These are phyloP conservation scores for Pseudomugil gertrudae DNA, from an alignment of 2,797 vertebrate species.

Conservation along the genomic window DNA sequence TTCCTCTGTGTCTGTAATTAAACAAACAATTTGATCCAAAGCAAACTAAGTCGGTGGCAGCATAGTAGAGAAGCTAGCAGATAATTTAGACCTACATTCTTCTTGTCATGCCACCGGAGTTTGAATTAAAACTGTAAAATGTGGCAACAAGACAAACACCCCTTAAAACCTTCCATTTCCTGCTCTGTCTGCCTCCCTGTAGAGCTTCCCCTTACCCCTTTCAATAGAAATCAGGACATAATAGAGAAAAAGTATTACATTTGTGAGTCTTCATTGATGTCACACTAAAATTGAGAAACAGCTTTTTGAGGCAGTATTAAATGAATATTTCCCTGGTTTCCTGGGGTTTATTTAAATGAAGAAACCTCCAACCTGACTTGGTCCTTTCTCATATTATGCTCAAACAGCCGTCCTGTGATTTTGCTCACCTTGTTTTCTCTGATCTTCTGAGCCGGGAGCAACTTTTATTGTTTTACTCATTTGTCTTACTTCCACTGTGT, in stretches of 20 bases:
- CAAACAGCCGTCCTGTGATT: constrained; percentile 45
- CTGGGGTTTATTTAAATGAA: constrained; percentile 43
- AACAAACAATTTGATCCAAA: constrained; percentile 73
- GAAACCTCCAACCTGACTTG: constrained; percentile 35
- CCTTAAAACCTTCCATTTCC: constrained; percentile 50
- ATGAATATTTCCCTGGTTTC: constrained; percentile 32
- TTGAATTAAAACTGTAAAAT: constrained; percentile 52
- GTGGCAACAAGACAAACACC: constrained; percentile 34
- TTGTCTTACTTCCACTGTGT: constrained; percentile 56
- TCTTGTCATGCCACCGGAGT: constrained; percentile 47
- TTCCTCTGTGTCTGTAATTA: constrained; percentile 71
- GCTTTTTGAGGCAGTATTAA: constrained; percentile 35
- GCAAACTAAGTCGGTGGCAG: constrained; percentile 54
- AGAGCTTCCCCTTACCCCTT: constrained; percentile 17
- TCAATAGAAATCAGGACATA: constrained; percentile 55
- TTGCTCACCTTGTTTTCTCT: constrained; percentile 42
- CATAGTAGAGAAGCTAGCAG: constrained; percentile 32
- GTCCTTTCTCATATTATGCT: constrained; percentile 40
- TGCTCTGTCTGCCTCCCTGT: constrained; percentile 36
- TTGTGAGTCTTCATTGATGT: neutral
- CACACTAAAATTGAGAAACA: constrained; percentile 31
- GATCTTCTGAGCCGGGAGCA: constrained; percentile 49
- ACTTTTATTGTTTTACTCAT: constrained; percentile 65
- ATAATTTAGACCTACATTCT: constrained; percentile 40
- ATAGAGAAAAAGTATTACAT: constrained; percentile 31